Evolutionary conservation across 2,113 vertebrate genomes (phyloP).

Genomic region (Burhinus bistriatus): DNA sequence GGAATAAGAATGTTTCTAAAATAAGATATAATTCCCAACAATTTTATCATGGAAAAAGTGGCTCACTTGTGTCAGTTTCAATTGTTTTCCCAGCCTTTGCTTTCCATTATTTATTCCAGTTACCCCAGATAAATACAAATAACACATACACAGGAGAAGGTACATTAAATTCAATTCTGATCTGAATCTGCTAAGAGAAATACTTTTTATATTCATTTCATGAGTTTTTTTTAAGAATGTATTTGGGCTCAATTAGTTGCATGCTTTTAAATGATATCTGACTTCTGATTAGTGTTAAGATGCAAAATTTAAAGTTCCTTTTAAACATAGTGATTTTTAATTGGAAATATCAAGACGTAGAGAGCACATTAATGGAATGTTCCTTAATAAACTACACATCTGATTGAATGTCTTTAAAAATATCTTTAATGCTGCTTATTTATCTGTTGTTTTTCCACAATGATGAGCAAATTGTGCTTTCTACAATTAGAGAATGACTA

Average conservation of each 20-base stretch:
- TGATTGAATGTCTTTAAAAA: neutral
- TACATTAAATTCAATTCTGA: neutral
- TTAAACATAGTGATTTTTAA: neutral
- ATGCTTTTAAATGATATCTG: neutral
- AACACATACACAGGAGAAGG: neutral
- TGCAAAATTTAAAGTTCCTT: neutral
- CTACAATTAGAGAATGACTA: neutral
- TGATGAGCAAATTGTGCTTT: neutral
- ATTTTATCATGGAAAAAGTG: neutral
- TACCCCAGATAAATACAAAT: neutral
- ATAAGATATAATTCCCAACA: neutral
- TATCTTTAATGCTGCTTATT: neutral
- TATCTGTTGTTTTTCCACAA: neutral
- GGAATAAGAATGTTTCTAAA: neutral
- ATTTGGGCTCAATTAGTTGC: neutral
- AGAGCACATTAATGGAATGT: neutral
- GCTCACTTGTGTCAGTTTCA: neutral
- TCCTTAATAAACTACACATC: neutral
- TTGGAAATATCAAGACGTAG: neutral
- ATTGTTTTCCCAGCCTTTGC: neutral
- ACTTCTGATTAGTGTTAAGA: neutral
- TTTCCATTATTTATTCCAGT: neutral
- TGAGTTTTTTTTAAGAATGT: neutral
- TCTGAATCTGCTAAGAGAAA: neutral
- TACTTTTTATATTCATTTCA: neutral